phyloP scores from a whole-genome alignment of 2,888 invertebrate genomes.

The Oasisia sp. region DNA sequence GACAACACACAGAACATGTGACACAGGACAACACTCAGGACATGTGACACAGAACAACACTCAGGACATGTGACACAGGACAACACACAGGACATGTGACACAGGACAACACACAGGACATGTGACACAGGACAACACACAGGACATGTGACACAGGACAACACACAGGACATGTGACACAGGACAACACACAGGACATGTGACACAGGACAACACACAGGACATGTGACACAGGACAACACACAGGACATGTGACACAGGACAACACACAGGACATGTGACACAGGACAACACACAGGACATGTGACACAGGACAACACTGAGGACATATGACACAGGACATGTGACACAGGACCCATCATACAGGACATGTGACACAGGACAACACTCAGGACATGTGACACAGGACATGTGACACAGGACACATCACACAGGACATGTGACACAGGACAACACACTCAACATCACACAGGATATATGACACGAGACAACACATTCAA shows the following conservation, averaged over 20 bases:
- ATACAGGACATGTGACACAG: background rate
- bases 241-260: too few relatives aligned
- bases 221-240: background rate
- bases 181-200: background rate
- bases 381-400: too few relatives aligned
- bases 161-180: too few relatives aligned
- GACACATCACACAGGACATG: background rate
- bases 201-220: background rate
- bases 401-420: background rate
- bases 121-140: background rate
- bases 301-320: background rate
- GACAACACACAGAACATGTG: background rate
- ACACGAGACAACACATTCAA: background rate
- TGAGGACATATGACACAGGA: background rate
- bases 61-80: background rate
- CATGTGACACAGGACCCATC: too few relatives aligned
- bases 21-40: background rate
- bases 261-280: background rate
- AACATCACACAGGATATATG: background rate
- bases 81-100: background rate
- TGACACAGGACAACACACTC: background rate
- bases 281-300: background rate
- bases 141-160: too few relatives aligned
- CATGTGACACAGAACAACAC: too few relatives aligned
- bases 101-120: background rate